phyloP scores from a whole-genome alignment of 2,888 invertebrate genomes.

The Eutolmus rufibarbis region DNA sequence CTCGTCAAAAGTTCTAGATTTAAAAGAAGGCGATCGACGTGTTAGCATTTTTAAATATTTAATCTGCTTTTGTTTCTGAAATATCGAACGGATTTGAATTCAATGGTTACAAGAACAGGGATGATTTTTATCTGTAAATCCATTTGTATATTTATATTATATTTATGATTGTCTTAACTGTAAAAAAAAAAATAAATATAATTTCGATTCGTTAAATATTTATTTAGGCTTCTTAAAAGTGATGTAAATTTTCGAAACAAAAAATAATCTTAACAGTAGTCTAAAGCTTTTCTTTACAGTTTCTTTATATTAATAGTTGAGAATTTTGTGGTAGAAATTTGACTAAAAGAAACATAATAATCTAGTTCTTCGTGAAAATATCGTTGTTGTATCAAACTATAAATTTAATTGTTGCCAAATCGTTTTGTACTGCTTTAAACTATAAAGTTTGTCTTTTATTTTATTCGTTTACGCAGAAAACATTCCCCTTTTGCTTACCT shows the following conservation, averaged over 20 bases:
- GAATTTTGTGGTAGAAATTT: neutral
- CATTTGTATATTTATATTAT: no score
- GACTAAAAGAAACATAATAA: neutral
- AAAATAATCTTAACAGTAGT: neutral
- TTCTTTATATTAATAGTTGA: neutral
- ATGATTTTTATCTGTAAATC: no score
- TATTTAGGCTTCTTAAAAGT: neutral
- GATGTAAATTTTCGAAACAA: neutral
- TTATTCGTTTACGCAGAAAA: neutral
- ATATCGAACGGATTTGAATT: no score
- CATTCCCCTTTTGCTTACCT: neutral
- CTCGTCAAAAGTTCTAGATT: no score
- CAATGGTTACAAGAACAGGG: no score
- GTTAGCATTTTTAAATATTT: no score
- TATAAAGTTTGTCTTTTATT: neutral
- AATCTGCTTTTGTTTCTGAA: no score
- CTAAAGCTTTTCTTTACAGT: neutral
- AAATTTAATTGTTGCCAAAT: neutral
- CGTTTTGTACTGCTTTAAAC: neutral
- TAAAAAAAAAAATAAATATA: neutral
- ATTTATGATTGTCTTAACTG: neutral
- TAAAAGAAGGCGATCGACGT: no score
- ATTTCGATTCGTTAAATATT: neutral
- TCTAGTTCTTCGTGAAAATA: neutral
- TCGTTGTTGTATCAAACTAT: neutral